Evolutionary conservation across 2,113 vertebrate species (phyloP).

Genomic region (Ailurus styani): DNA sequence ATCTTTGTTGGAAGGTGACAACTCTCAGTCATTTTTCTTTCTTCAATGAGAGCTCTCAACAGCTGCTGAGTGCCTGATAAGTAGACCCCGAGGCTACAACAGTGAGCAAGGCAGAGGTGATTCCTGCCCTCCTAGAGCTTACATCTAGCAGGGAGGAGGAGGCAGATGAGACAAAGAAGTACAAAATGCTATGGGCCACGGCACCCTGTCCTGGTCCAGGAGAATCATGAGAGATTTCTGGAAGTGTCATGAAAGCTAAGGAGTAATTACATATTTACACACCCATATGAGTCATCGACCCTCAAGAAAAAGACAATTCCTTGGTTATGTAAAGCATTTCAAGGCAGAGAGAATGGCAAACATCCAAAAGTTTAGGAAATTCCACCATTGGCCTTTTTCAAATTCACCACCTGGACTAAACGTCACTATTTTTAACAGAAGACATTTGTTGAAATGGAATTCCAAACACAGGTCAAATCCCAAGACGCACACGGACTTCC

Average conservation of each 20-base stretch:
- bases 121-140: background rate
- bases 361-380: background rate
- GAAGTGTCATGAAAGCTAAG: conserved; percentile 20
- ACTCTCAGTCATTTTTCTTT: background rate
- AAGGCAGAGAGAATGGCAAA: conserved; percentile 39
- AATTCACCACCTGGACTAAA: conserved; percentile 31
- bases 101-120: background rate
- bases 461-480: background rate
- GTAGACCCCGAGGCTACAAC: background rate
- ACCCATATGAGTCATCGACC: background rate
- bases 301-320: background rate
- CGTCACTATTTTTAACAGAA: conserved; percentile 11
- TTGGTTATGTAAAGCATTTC: conserved; percentile 43
- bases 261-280: background rate
- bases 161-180: background rate
- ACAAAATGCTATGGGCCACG: background rate
- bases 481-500: background rate
- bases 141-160: background rate
- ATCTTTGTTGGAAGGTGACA: background rate
- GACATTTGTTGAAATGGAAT: conserved; percentile 29
- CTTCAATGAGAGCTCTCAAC: conserved; percentile 24
- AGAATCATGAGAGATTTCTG: background rate
- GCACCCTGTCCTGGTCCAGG: background rate
- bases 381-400: background rate
- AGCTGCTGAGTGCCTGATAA: background rate